Percentiles rank a stretch among this genome's conserved stretches.
Conservation (phyloP, 2,797 vertebrate genomes). For the Silurus lanzhouensis region DNA sequence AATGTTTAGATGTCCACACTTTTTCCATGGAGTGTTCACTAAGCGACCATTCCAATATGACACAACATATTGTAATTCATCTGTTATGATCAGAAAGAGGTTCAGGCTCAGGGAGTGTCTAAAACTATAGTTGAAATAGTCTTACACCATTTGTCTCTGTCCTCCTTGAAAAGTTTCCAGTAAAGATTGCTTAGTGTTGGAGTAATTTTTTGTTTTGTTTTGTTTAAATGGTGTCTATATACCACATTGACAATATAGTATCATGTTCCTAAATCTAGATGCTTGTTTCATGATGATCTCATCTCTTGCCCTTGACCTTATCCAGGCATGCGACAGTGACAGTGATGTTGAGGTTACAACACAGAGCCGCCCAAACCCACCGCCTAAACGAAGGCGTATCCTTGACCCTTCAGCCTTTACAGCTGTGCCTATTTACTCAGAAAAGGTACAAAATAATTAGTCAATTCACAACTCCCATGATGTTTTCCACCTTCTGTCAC, state of each 20-base stretch:
- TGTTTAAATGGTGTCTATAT: neutral
- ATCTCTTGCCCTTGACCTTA: neutral
- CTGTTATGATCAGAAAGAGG: no score
- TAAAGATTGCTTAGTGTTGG: neutral
- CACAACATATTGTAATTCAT: no score
- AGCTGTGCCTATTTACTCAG: conserved; percentile 73
- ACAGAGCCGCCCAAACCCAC: conserved; percentile 45
- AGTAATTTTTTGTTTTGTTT: neutral
- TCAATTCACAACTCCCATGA: neutral
- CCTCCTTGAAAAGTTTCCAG: neutral
- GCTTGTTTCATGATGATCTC: neutral
- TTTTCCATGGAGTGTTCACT: no score
- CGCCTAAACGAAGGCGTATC: conserved; percentile 71
- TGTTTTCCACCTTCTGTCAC: neutral
- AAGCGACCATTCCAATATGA: no score
- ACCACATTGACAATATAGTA: neutral
- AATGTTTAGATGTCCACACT: no score
- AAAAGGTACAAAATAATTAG: conserved; percentile 63
- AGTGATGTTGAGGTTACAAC: conserved; percentile 20
- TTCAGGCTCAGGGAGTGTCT: neutral
- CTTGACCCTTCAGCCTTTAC: conserved; percentile 67
- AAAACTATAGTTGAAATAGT: neutral
- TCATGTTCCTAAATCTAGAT: neutral
- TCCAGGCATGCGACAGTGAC: conserved; percentile 57
- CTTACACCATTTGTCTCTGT: neutral